Base-by-base conservation (phyloP, 1,140 invertebrate genomes). In the Ruditapes philippinarum region DNA sequence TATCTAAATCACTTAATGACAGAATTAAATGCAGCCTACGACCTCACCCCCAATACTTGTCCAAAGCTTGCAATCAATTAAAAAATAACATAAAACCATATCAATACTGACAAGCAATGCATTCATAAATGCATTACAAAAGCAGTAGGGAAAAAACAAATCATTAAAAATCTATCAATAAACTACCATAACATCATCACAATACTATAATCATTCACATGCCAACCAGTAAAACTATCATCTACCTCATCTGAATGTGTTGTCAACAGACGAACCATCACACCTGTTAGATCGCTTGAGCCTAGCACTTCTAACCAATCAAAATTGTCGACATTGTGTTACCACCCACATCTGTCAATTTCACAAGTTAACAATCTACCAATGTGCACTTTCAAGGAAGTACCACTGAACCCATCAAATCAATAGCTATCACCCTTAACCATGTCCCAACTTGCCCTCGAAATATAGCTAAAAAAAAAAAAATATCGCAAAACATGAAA, bases 401-500 rank as follows among this genome's bases (percentile, higher is more conserved):
- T 12, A 94, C 79, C 51, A 84, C 89, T 17, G 94, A 88, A 88
- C 94, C 94, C n/a, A n/a, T n/a, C n/a, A n/a, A n/a, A 92, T 96
- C 95, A 74, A 96, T 88, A 51, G 94, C 95, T 95, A 86, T 95
- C 95, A 65, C 94, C 93, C 22, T 62, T 91, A 93, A 89, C 93
- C 93, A 25, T 84, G 85, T 4, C 94, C 94, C 17, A 91, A 74
- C 33, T 92, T 88, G 28, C 94, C 95, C 89, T 94, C 92, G 65
- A 94, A 94, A 22, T 91, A n/a, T 22, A 95, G 78, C 95, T 95
- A 62, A 12, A 82, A 87, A 1, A 65, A 4, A n/a, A 65, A 7
- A 4, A 31, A 11, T 57, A 57, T n/a, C n/a, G 17, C 19, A 57
- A n/a, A n/a, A n/a, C n/a, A n/a, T n/a, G n/a, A n/a, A n/a, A n/a